Evolutionary conservation across 2,888 invertebrate species (phyloP), one percentile per base, ranked within the genome.

Genomic region (Acronicta alni): DNA sequence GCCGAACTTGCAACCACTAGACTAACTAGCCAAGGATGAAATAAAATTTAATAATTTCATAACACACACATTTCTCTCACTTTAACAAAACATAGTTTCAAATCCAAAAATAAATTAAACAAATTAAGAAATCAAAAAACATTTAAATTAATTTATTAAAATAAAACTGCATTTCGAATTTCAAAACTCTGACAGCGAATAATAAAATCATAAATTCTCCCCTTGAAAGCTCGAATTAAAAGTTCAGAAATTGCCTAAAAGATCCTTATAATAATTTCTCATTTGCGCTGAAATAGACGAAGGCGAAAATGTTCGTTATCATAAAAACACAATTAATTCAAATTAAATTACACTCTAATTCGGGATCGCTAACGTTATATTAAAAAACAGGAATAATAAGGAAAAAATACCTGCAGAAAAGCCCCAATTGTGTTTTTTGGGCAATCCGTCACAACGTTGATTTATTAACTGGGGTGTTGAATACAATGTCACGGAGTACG

Each of bases 241-340:
- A 81, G 73, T 81, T 81, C 51, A 71, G 69, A 76, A 77, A 82
- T 77, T 77, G 66, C 67, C 69, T 55, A 58, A 74, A 77, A 77
- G 71, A 80, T 77, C 72, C 73, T 71, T 64, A 70, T 69, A 80
- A 82, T 82, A 81, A 79, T 80, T 83, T 78, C 74, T 84, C 78
- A 84, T 84, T 84, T 74, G 52, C 57, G 49, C 57, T 54, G 58
- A 67, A 72, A 62, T 64, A 55, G 55, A 53, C 64, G 43, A 44
- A 54, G 57, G 42, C 61, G 53, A 67, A 67, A 67, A 77, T 74
- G 71, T 76, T 74, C 74, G 66, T 72, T 79, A 80, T 75, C 70
- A 79, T 81, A 79, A 81, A 82, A 81, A 83, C 74, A 75, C 74
- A 82, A 79, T 83, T 81, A 82, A 78, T 80, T 64, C 67, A 67